Base-by-base conservation (phyloP, 2,113 vertebrate species). In the Suricata suricatta region DNA sequence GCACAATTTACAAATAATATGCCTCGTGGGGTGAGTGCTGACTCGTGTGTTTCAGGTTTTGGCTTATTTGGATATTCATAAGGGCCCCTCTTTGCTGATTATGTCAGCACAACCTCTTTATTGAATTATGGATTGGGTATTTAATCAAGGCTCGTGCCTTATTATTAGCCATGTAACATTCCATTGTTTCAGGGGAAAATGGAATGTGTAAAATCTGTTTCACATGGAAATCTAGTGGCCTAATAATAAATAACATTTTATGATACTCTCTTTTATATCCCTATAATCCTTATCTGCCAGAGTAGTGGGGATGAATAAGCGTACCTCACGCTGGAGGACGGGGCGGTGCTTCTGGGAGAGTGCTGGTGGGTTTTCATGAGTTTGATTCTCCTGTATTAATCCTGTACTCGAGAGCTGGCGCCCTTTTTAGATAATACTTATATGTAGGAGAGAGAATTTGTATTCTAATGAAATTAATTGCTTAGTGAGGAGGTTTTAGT, bases 101-200 rank as follows among this genome's bases (percentile, higher is more conserved):
- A 98, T 98, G 97, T 98, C 98, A 98, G 98, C 98, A 98, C 90
- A 98, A 97, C 95, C 87, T 98, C 90, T 96, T 96, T 98, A 3
- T 94, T 99, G 98, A 98, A 97, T 99, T 98, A 98, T 98, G 97
- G 98, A 98, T 99, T 98, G 98, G 94, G 95, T 97, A 54, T 98
- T 98, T 98, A 98, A 98, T 98, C 98, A 98, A 97, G 94, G 71
- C 88, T 74, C 60, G 2, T 41, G 79, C 16, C 3, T 97, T 93
- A 96, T 98, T 98, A 92, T 97, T 98, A 93, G 68, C 93, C 41
- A 83, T 93, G 90, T 94, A 80, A 33, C 44, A 96, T 97, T 88
- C 96, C 96, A 80, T 98, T 92, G 87, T 97, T 98, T 98, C 95
- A 31, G 68, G 83, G 88, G 96, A 90, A 98, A 97, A 98, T 86